These are phyloP conservation scores for Poeciliopsis turneri DNA, from an alignment of 2,797 vertebrate species.

Conservation along the genomic window DNA sequence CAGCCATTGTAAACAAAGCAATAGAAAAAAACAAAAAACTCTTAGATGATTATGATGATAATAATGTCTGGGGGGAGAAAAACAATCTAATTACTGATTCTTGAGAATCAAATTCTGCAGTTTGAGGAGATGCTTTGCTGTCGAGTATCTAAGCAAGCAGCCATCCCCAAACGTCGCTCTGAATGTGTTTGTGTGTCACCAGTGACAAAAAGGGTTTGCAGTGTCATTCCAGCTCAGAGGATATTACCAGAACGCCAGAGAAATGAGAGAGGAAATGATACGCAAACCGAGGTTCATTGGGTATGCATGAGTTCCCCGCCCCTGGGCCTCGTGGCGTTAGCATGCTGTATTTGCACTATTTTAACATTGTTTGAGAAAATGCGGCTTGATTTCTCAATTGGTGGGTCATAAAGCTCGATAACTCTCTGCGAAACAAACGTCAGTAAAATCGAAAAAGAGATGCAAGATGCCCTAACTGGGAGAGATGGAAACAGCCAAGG, in stretches of 20 bases:
- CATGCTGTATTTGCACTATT: conserved; percentile 34
- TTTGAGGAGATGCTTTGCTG: conserved; percentile 4
- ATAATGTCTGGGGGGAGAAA: conserved; percentile 23
- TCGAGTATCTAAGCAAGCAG: conserved; percentile 25
- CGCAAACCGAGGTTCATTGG: conserved; percentile 55
- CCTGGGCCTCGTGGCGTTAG: conserved; percentile 16
- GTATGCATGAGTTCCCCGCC: conserved; percentile 52
- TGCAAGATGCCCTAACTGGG: not conserved
- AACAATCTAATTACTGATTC: conserved; percentile 18
- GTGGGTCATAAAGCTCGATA: conserved; percentile 14
- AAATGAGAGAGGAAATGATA: conserved; percentile 51
- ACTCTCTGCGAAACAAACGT: not conserved
- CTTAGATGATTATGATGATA: too few species aligned
- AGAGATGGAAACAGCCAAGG: not conserved
- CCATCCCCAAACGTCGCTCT: not conserved
- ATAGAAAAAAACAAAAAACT: conserved; percentile 24
- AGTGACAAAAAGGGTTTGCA: conserved; percentile 51
- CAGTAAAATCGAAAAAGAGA: not conserved
- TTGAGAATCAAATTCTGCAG: not conserved
- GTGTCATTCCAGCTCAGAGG: conserved; percentile 56
- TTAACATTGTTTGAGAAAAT: conserved; percentile 41
- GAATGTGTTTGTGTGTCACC: conserved; percentile 7
- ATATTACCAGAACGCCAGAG: conserved; percentile 41
- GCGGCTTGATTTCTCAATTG: conserved; percentile 16
- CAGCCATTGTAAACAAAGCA: conserved; percentile 6